Evolutionary conservation across 2,888 invertebrate genomes (phyloP), one percentile per base, ranked within the genome.

Genomic region (Synanthedon andrenaeformis): DNA sequence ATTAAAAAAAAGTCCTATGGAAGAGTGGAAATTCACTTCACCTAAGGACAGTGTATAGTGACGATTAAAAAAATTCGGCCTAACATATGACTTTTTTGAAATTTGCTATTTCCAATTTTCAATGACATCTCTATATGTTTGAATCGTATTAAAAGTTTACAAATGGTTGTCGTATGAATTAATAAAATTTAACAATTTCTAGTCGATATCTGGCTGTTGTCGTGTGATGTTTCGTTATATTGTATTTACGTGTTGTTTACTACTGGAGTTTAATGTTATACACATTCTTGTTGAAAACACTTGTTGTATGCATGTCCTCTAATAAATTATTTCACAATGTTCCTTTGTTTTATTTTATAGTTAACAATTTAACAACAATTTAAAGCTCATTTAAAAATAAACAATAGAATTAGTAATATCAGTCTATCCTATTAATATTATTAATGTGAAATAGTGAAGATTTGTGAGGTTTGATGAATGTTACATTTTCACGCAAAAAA

Each of bases 301-400:
- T 79, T 77, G 81, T 81, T 82, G 78, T 85, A 78, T 74, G 74
- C 72, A 72, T 79, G 77, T 80, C 74, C 75, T 77, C 67, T 75
- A 82, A 76, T 82, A 80, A 82, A 82, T 70, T 74, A 79, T 83
- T 78, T 79, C 65, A 67, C 57, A 64, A 58, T 63, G 57, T 57
- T 52, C 49, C 51, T 17, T 6, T 54, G 23, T 51, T 42, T 55
- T 51, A 4, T 59, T 60, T 59, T 56, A 51, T 12, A 28, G 28
- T 28, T 8, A 51, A 52, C 10, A 52, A 49, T 10, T 14, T 53
- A 51, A 42, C 51, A 51, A 51, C 52, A 17, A 8, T 42, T 17
- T 42, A 14, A 48, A 13, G 6, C 2, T 12, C 6, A 35, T 35
- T 35, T 35, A 8, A 35, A 35, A 10, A 35, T 35, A 35, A 10